Percentiles rank a stretch among this genome's conserved stretches.
Conservation (phyloP, 2,888 invertebrate species). For the Himalopsyche kuldschensis region DNA sequence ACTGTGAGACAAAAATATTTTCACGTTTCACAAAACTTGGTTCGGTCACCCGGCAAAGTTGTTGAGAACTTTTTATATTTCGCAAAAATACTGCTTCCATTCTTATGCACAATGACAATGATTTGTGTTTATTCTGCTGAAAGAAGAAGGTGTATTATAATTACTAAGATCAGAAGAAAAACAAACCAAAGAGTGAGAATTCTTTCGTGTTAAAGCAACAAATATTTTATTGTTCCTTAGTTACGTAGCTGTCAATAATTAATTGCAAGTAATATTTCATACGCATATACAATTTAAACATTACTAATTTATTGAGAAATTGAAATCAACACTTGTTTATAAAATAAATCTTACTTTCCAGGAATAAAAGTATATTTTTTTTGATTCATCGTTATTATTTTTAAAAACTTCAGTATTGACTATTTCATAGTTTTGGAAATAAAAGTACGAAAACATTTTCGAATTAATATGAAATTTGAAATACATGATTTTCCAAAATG, state of each 20-base stretch:
- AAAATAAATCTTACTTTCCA: too few relatives aligned
- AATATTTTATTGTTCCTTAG: background rate
- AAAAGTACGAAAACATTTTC: too few relatives aligned
- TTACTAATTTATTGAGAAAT: too few relatives aligned
- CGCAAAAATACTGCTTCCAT: background rate
- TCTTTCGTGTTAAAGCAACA: background rate
- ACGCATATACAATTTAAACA: too few relatives aligned
- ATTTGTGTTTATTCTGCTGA: background rate
- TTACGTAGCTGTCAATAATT: background rate
- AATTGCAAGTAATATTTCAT: too few relatives aligned
- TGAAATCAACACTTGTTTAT: too few relatives aligned
- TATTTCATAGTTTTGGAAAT: too few relatives aligned
- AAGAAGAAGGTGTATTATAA: background rate
- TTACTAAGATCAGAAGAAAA: background rate
- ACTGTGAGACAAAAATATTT: background rate
- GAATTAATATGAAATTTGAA: too few relatives aligned
- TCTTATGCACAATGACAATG: background rate
- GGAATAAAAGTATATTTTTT: too few relatives aligned
- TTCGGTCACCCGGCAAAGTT: background rate
- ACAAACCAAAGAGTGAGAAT: background rate
- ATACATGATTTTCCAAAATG: too few relatives aligned
- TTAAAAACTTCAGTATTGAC: too few relatives aligned
- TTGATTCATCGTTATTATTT: too few relatives aligned
- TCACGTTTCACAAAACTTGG: background rate
- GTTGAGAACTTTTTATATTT: background rate